phyloP scores from a whole-genome alignment of 1,140 invertebrate species.

The Polypedilum vanderplanki region DNA sequence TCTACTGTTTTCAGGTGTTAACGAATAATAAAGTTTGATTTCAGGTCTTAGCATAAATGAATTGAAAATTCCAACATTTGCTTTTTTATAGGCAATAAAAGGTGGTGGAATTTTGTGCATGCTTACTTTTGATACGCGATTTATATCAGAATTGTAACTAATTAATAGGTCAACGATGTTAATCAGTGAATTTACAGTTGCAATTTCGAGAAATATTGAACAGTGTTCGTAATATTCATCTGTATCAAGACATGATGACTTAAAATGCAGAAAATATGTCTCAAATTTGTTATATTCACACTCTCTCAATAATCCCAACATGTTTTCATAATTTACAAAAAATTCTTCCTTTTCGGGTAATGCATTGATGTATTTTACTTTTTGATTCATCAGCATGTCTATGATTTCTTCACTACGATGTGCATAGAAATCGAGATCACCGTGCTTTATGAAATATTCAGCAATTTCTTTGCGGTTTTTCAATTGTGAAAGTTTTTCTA shows the following conservation, averaged over 20 bases:
- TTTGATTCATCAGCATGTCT: conserved; percentile 18
- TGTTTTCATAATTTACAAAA: not conserved
- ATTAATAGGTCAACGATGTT: conserved; percentile 2
- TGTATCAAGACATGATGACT: not conserved
- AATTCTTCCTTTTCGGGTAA: not conserved
- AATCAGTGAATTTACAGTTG: not conserved
- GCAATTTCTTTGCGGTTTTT: conserved; percentile 3
- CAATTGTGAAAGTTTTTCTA: not conserved
- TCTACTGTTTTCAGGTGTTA: not conserved
- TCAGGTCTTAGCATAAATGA: not conserved
- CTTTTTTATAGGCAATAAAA: conserved; percentile 2
- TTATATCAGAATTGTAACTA: not conserved
- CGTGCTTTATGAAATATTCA: not conserved
- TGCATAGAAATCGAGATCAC: conserved; percentile 5
- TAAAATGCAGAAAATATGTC: not conserved
- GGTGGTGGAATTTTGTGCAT: not conserved
- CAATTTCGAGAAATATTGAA: not conserved
- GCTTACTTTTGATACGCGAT: not conserved
- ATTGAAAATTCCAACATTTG: not conserved
- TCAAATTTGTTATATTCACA: conserved; percentile 21
- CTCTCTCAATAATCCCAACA: not conserved
- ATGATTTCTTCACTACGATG: conserved; percentile 27
- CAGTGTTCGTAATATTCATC: not conserved
- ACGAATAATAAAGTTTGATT: not conserved
- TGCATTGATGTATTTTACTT: conserved; percentile 6